Evolutionary conservation across 2,888 invertebrate genomes (phyloP), one percentile per base, ranked within the genome.

Genomic region (Conus canariensis): DNA sequence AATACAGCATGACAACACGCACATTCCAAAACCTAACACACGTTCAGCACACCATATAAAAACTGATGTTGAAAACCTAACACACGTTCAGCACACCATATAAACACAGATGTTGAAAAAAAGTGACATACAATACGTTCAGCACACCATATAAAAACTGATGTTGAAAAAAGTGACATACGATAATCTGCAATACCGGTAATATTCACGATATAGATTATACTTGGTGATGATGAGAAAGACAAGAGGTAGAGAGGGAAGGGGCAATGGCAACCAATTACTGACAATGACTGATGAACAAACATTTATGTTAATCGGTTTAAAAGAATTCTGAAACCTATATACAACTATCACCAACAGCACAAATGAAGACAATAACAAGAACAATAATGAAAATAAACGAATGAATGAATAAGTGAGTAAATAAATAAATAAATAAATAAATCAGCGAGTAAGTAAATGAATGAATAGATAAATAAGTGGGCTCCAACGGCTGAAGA

Each of bases 131-230:
- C 8, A 64, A 30, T 30, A 2, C 30, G 30, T 64, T 16, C 9
- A 64, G 60, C 16, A 0, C 16, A 64, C 64, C 10, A 45, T 80
- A 45, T 12, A 30, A 45, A 45, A 6, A 14, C 30, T 80, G 45
- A 80, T 14, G 80, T 14, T 80, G 30, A 9, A 58, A 58, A 58
- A 22, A 19, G 25, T 58, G 58, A 83, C 56, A 83, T 70, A 30
- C 8, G 10, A 77, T 77, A 77, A 30, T 80, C 30, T 30, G 22
- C 8, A 56, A 83, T 83, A 70, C 56, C 82, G 16, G 67, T 70
- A 25, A 89, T 90, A 80, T 82, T 88, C 59, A 88, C 85, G 85
- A 82, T 64, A 77, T 85, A 85, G 83, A 70, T 64, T 64, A 67
- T 89, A 25, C 77, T 60, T 45, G 60, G 82, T 82, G n/a, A 7